These are phyloP conservation scores for Peucedramus taeniatus DNA, from an alignment of 2,113 vertebrate genomes.

Conservation along the genomic window DNA sequence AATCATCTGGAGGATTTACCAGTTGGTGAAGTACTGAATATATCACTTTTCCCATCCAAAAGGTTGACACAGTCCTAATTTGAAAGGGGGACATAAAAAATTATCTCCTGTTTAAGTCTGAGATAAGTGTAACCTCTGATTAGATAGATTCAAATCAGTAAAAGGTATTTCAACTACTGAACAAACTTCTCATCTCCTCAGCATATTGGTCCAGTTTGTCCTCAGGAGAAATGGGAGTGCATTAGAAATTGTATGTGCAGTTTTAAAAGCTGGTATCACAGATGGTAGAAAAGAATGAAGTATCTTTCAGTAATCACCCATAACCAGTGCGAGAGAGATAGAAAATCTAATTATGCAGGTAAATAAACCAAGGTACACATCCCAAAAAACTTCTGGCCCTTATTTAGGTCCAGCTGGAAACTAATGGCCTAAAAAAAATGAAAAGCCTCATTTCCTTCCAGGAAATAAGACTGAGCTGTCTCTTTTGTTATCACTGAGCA, in stretches of 20 bases:
- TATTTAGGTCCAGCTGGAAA: background rate
- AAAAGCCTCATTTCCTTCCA: background rate
- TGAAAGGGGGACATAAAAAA: background rate
- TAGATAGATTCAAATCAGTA: background rate
- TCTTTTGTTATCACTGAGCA: background rate
- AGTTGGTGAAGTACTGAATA: background rate
- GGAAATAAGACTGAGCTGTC: background rate
- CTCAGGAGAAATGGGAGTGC: background rate
- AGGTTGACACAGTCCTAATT: background rate
- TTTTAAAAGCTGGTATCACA: background rate
- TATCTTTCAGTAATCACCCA: background rate
- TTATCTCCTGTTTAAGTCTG: background rate
- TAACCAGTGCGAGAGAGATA: background rate
- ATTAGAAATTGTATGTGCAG: background rate
- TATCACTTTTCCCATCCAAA: background rate
- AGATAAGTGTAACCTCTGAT: background rate
- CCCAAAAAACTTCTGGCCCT: background rate
- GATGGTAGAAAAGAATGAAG: background rate
- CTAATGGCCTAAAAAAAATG: background rate
- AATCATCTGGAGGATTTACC: background rate
- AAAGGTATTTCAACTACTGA: background rate
- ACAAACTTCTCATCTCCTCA: background rate
- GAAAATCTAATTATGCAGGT: background rate
- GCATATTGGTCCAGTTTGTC: background rate
- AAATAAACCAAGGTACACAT: background rate